Evolutionary conservation across 2,888 invertebrate genomes (phyloP).

Genomic region (Lasioglossum vierecki): DNA sequence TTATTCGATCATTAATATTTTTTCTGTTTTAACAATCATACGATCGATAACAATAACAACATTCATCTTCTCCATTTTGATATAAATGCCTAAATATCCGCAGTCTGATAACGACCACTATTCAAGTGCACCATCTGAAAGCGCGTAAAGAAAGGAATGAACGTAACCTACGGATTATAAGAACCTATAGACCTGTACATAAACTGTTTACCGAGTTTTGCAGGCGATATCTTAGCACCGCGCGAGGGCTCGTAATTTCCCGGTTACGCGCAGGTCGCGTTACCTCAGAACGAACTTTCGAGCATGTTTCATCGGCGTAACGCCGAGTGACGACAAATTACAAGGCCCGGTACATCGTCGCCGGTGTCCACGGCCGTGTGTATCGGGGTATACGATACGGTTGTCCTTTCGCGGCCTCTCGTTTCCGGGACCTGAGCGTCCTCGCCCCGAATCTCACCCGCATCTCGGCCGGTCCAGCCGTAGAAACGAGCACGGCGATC

Average conservation of each 20-base stretch:
- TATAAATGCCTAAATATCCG: too few species aligned
- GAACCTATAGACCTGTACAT: not conserved
- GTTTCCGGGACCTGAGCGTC: constrained; percentile 58
- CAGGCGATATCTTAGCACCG: not conserved
- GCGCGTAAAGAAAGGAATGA: not conserved
- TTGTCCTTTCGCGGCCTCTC: constrained; percentile 47
- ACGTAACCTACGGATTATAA: not conserved
- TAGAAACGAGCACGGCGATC: constrained; percentile 69
- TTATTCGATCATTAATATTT: too few species aligned
- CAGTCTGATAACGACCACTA: not conserved
- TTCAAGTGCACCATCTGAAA: not conserved
- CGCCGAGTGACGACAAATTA: constrained; percentile 63
- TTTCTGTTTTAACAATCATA: too few species aligned
- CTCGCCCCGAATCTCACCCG: constrained; percentile 70
- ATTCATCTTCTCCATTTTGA: too few species aligned
- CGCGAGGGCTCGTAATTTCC: constrained; percentile 49
- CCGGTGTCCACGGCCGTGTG: constrained; percentile 30
- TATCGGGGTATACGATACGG: constrained; percentile 56
- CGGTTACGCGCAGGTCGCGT: constrained; percentile 42
- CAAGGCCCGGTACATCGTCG: constrained; percentile 38
- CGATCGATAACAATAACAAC: too few species aligned
- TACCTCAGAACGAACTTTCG: constrained; percentile 55
- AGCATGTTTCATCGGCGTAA: constrained; percentile 62
- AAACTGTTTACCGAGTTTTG: not conserved
- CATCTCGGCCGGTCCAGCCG: constrained; percentile 57